phyloP scores from a whole-genome alignment of 1,140 invertebrate species.

The Drosophila mojavensis region DNA sequence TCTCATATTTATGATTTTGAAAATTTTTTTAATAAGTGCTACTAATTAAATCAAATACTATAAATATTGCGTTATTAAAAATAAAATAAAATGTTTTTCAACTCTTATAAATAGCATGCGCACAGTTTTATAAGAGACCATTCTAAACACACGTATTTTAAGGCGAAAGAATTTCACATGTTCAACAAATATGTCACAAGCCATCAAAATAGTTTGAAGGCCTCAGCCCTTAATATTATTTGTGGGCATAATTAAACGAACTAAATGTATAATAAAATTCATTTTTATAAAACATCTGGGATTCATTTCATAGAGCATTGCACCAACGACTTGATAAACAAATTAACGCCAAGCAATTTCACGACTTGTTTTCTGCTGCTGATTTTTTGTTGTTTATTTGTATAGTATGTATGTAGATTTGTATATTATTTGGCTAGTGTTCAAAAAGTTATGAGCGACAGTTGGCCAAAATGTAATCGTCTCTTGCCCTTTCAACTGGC shows the following conservation, averaged over 20 bases:
- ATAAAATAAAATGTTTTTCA: not conserved
- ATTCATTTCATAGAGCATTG: slow-evolving; percentile 28
- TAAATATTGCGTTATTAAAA: not conserved
- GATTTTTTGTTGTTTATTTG: slow-evolving; percentile 37
- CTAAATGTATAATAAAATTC: not conserved
- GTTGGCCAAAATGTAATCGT: slow-evolving; percentile 31
- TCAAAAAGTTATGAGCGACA: slow-evolving; percentile 50
- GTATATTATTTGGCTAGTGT: slow-evolving; percentile 40
- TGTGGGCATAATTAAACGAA: not conserved
- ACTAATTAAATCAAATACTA: slow-evolving; percentile 23
- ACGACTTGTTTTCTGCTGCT: slow-evolving; percentile 45
- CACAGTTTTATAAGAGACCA: not conserved
- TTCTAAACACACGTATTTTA: not conserved
- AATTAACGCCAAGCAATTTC: slow-evolving; percentile 29
- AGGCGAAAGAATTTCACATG: not conserved
- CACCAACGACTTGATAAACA: slow-evolving; percentile 5
- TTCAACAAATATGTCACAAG: not conserved
- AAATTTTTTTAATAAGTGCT: slow-evolving; percentile 12
- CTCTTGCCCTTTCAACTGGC: slow-evolving; percentile 11
- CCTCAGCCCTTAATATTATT: not conserved
- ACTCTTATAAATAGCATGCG: not conserved
- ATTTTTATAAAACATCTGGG: not conserved
- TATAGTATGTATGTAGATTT: not conserved
- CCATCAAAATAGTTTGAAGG: not conserved
- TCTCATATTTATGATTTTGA: not conserved